Base-by-base conservation (phyloP, 2,888 invertebrate species). In the Eupithecia vulgata region DNA sequence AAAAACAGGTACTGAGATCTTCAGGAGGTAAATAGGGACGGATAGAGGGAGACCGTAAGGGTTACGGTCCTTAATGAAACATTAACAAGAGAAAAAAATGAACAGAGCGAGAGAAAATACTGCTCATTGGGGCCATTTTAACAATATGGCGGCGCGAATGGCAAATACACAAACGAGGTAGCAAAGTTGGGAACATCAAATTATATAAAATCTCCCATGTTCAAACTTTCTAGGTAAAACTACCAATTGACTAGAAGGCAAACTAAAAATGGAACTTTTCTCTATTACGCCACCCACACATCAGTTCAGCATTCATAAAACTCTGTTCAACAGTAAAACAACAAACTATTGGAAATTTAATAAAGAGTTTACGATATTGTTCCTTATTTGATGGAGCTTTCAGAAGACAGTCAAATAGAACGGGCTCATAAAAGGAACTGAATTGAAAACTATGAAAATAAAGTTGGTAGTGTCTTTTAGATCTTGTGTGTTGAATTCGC, bases 301-400 rank as follows among this genome's bases (percentile, higher is more conserved):
- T 25, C 48, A 1, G 48, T 21, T 57, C 21, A 52, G 4, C 52
- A 57, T 30, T 68, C 37, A 35, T 65, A 72, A 42, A 72, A 45
- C 40, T 42, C 2, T 52, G 37, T 45, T 35, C 37, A 21, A 65
- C n/a, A 68, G 42, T 65, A 59, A 68, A 68, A 35, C n/a, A 37
- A 25, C 21, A 35, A 64, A 68, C 65, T 69, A 66, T 48, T 37
- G 45, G 66, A 59, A 30, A 72, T 69, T 45, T 35, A 37, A 67
- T 69, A 73, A 59, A 68, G 52, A 66, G 42, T 66, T 73, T 61
- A 64, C 59, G 59, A 65, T 66, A 73, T 61, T 45, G 40, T 62
- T 48, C 17, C n/a, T 64, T 34, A 61, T 61, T 64, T 64, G 35
- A 64, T n/a, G 12, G 62, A 34, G 34, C 35, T n/a, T n/a, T 64